Conservation (phyloP, 2,888 invertebrate species). For the Ischnura elegans region DNA sequence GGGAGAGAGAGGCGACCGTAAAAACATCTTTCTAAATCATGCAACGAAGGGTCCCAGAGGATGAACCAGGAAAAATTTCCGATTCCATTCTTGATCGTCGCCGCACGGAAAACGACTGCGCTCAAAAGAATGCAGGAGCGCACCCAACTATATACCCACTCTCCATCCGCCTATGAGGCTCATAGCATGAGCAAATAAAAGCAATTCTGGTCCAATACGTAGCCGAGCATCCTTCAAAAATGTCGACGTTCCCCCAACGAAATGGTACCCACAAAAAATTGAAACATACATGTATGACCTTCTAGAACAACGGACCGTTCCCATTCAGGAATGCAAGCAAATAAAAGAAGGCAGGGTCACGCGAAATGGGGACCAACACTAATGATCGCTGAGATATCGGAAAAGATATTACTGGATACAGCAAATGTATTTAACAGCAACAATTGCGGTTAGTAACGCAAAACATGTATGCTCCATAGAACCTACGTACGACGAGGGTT, state of each 20-base stretch:
- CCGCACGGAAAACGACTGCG: not conserved
- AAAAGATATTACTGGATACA: too few species aligned
- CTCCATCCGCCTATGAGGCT: not conserved
- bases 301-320: not conserved
- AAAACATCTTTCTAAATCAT: constrained; percentile 18
- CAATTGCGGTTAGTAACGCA: too few species aligned
- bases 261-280: not conserved
- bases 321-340: too few species aligned
- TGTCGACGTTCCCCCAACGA: not conserved
- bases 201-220: not conserved
- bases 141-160: not conserved
- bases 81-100: constrained; percentile 13
- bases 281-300: not conserved
- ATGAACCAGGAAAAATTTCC: not conserved
- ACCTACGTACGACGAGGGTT: too few species aligned
- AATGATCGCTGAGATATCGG: too few species aligned
- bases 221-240: not conserved
- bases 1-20: not conserved
- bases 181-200: constrained; percentile 19
- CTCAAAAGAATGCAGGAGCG: not conserved
- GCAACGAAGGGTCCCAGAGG: not conserved
- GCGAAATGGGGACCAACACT: too few species aligned
- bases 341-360: too few species aligned
- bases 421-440: too few species aligned
- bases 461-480: too few species aligned